Evolutionary conservation across 2,113 vertebrate genomes (phyloP), one percentile per base, ranked within the genome.

Genomic region (Bambusicola thoracicus): DNA sequence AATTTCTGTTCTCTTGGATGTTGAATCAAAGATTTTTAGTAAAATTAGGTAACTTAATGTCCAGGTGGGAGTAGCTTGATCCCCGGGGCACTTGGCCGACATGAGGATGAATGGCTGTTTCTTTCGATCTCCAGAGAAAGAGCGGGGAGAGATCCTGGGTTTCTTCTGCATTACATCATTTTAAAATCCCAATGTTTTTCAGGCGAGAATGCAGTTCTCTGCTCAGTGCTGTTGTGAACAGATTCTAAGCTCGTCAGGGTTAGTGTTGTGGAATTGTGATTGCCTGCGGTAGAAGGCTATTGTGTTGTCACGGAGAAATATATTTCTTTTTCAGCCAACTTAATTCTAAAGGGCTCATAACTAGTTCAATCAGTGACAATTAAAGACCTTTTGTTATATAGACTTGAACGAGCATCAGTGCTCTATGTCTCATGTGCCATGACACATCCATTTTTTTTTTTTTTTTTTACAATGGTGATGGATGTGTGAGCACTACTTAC

Each of bases 191-290:
- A 44, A 0, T 30, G 13, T 29, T 59, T 59, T 59, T 62, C 19
- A 62, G 34, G 19, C 12, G 4, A 49, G 17, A 19, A 32, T 34
- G 19, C 21, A n/a, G 6, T 25, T 68, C 56, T 81, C 21, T 67
- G 12, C 41, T 77, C 21, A 38, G n/a, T 74, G 29, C 13, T 48
- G 13, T 3, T 65, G 56, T 41, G 43, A 48, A 18, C 8, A 34
- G 40, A 43, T 9, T 17, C 40, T n/a, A 10, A 40, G 21, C 7
- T 27, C 8, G 8, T 10, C 0, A 1, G 49, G 21, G 13, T 9
- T 8, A 16, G 51, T 5, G 6, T 29, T 17, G 6, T 36, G 34
- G 27, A 63, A 11, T 29, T 36, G n/a, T 0, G 2, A 21, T 25
- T 70, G 22, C 20, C 24, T 21, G 27, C 2, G 17, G 43, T 30